Evolutionary conservation across 2,888 invertebrate genomes (phyloP), one percentile per base, ranked within the genome.

Genomic region (Cinara cedri): DNA sequence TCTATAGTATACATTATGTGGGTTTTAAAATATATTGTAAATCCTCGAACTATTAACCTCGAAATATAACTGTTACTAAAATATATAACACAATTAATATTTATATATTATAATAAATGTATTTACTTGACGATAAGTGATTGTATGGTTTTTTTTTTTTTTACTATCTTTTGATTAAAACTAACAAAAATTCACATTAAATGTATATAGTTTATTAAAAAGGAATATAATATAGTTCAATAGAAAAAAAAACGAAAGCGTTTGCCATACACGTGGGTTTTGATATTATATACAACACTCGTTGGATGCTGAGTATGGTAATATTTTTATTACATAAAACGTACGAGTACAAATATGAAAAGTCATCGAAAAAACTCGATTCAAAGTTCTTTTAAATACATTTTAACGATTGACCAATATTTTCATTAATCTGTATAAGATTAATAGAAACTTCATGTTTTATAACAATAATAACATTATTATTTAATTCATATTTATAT

Each of bases 21-120:
- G 68, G n/a, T 42, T 19, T 16, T 54, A 19, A 34, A n/a, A n/a
- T n/a, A n/a, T n/a, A 34, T 34, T 34, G 3, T 34, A 34, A 34
- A 70, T 70, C 34, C 19, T 68, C 49, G n/a, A 51, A 68, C 49
- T 65, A 21, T 21, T 70, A 55, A 70, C 54, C 54, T 70, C 54
- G 19, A 14, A 16, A 70, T 42, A 42, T 21, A 42, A 70, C 21
- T 55, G 14, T 54, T n/a, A 54, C 14, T 34, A 6, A 34, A 34
- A 34, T 34, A 34, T n/a, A 6, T 34, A 34, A 6, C 34, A 34
- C 34, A 34, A 34, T 3, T 34, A 6, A n/a, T 6, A 34, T 3
- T 34, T 34, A 34, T 34, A 34, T 34, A 34, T 34, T 6, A 34
- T 34, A 34, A 34, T 34, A 34, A 34, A 34, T 34, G 34, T 34